Conservation (phyloP, 2,888 invertebrate species). For the Drosophila maculinotata region DNA sequence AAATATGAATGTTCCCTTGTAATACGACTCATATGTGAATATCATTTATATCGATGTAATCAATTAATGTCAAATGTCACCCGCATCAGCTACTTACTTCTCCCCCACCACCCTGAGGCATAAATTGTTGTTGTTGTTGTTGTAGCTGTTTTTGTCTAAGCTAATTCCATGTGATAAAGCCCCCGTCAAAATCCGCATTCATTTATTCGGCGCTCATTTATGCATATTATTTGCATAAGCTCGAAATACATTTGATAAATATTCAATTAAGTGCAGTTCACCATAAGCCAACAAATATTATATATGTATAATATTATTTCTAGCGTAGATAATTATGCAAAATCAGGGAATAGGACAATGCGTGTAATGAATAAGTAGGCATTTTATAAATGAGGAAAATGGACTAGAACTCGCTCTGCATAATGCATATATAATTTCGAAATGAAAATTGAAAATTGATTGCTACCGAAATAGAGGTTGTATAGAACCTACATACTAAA, state of each 20-base stretch:
- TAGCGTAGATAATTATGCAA: conserved; percentile 53
- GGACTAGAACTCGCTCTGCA: not conserved
- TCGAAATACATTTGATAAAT: conserved; percentile 69
- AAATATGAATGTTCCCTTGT: conserved; percentile 23
- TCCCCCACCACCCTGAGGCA: not conserved
- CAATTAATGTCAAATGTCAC: conserved; percentile 42
- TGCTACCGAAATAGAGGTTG: too few relatives aligned
- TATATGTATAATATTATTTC: conserved; percentile 26
- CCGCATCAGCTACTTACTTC: conserved; percentile 37
- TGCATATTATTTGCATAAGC: conserved; percentile 70
- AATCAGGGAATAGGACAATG: conserved; percentile 49
- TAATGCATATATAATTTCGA: not conserved
- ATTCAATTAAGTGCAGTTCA: conserved; percentile 63
- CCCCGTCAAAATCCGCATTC: conserved; percentile 27
- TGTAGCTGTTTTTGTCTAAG: conserved; percentile 5
- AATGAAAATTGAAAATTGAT: not conserved
- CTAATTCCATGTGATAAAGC: conserved; percentile 13
- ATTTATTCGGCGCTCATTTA: conserved; percentile 57
- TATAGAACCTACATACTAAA: too few relatives aligned
- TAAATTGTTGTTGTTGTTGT: conserved; percentile 19
- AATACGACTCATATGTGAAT: conserved; percentile 16
- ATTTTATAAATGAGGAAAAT: not conserved
- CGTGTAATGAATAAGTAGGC: conserved; percentile 4
- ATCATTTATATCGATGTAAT: conserved; percentile 32
- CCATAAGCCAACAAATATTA: conserved; percentile 17